phyloP scores from a whole-genome alignment of 2,797 vertebrate genomes.

The Parauchenoglanis ngamensis region DNA sequence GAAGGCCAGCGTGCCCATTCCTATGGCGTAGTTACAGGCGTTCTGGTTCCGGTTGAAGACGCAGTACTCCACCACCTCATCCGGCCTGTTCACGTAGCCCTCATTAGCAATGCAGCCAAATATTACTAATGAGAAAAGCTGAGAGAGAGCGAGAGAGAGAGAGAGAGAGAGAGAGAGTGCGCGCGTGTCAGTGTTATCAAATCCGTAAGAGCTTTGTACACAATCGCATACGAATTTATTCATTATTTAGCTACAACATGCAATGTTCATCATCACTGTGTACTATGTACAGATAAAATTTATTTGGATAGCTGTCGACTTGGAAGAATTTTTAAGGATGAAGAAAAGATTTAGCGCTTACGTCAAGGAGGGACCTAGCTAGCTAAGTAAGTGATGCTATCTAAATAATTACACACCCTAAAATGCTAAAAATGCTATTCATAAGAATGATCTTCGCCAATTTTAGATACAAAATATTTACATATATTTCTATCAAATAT shows the following conservation, averaged over 20 bases:
- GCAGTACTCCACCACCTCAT: conserved; percentile 83
- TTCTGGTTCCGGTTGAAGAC: conserved; percentile 95
- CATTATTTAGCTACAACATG: not conserved
- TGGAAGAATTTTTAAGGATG: not conserved
- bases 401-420: not conserved
- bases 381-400: not conserved
- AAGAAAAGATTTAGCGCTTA: not conserved
- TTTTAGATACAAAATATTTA: not conserved
- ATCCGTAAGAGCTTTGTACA: not conserved
- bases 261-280: not conserved
- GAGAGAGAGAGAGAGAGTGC: no score
- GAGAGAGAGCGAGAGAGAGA: conserved; percentile 22
- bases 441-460: not conserved
- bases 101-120: conserved; percentile 95
- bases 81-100: conserved; percentile 85
- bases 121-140: conserved; percentile 96
- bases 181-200: not conserved
- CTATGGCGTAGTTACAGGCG: conserved; percentile 91
- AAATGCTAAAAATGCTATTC: not conserved
- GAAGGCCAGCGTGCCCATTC: conserved; percentile 92
- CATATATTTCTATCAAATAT: no score
- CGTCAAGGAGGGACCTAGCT: no score
- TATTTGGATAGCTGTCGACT: not conserved
- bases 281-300: not conserved
- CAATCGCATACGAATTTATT: not conserved